Evolutionary conservation across 2,113 vertebrate genomes (phyloP).

Genomic region (Phaethornis superciliosus): DNA sequence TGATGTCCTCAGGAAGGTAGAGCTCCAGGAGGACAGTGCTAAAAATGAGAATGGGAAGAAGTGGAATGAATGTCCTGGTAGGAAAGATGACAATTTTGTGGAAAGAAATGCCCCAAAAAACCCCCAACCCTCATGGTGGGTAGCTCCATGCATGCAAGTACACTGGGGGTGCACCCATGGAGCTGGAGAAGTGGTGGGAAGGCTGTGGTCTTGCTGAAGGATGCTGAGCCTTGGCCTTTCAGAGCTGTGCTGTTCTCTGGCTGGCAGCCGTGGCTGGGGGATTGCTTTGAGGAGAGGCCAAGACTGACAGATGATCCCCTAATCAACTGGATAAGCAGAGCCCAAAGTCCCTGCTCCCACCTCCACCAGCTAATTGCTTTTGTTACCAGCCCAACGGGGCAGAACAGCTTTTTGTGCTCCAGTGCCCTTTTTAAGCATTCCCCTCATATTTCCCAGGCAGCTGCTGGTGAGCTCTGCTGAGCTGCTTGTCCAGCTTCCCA

Average conservation of each 20-base stretch:
- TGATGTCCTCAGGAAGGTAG: background rate
- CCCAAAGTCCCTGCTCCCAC: background rate
- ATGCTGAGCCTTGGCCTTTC: conserved; percentile 25
- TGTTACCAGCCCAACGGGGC: background rate
- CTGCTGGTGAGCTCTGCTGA: conserved; percentile 8
- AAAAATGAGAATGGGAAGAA: background rate
- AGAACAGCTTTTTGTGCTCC: background rate
- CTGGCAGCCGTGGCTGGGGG: background rate
- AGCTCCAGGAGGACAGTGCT: background rate
- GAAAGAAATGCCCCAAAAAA: too few species aligned
- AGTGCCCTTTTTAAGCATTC: background rate
- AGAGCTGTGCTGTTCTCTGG: background rate
- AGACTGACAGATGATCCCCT: conserved; percentile 58
- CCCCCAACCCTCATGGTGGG: background rate
- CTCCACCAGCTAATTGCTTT: conserved; percentile 17
- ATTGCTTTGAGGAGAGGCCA: conserved; percentile 10
- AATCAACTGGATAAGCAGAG: conserved; percentile 47
- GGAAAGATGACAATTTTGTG: too few species aligned
- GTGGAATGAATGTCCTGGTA: background rate
- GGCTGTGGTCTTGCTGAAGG: background rate
- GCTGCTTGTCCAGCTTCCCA: background rate
- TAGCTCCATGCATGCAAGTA: background rate
- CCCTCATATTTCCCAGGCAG: background rate
- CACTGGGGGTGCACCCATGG: accelerated
- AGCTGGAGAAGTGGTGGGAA: background rate